Evolutionary conservation across 2,113 vertebrate genomes (phyloP).

Genomic region (Poeciliopsis prolifica): DNA sequence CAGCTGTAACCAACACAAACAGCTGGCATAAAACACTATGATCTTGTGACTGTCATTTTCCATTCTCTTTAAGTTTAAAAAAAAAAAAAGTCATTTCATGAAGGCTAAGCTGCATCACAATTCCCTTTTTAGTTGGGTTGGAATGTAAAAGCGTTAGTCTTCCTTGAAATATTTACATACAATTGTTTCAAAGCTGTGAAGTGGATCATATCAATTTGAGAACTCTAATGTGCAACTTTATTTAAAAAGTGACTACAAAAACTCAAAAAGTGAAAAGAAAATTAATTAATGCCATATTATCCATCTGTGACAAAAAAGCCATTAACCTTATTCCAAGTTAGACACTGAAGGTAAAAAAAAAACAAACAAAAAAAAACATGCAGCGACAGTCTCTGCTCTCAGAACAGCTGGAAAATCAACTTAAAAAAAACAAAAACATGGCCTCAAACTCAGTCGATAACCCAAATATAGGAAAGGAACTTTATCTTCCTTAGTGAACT

Average conservation of each 20-base stretch:
- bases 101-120: neutral
- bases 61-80: constrained; percentile 30
- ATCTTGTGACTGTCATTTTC: constrained; percentile 41
- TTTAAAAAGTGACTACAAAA: too few species aligned
- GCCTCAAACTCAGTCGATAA: constrained; percentile 40
- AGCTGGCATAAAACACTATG: constrained; percentile 14
- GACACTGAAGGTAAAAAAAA: too few species aligned
- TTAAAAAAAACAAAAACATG: neutral
- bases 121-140: neutral
- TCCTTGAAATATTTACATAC: neutral
- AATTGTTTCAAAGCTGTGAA: neutral
- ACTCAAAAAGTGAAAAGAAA: too few species aligned
- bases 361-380: too few species aligned
- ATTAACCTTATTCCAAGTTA: too few species aligned
- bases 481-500: constrained; percentile 27
- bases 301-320: too few species aligned
- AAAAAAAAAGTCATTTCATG: neutral
- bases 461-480: constrained; percentile 7
- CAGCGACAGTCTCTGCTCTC: too few species aligned
- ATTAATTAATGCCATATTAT: too few species aligned
- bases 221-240: too few species aligned
- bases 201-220: too few species aligned
- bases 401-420: constrained; percentile 12
- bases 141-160: neutral
- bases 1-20: constrained; percentile 18